Evolutionary conservation across 2,888 invertebrate species (phyloP).

Genomic region (Cremastinae sp.): DNA sequence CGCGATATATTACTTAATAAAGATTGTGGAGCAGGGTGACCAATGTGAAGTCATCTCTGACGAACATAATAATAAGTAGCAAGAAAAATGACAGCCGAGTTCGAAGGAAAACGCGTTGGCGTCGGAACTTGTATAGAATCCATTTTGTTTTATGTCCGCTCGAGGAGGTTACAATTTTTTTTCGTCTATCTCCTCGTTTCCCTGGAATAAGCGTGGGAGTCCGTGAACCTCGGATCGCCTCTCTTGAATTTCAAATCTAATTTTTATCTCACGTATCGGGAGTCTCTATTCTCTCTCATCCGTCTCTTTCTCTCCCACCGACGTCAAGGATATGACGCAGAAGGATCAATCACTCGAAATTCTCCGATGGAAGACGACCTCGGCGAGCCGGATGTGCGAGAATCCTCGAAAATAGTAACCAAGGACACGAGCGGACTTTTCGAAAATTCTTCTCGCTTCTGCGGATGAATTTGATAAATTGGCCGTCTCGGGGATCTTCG

Average conservation of each 20-base stretch:
- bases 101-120: slow-evolving; percentile 38
- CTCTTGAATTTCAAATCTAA: slow-evolving; percentile 28
- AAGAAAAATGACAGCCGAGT: slow-evolving; percentile 26
- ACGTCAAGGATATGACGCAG: slow-evolving; percentile 9
- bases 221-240: slow-evolving; percentile 37
- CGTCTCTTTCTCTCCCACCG: not conserved
- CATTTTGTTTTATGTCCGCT: slow-evolving; percentile 10
- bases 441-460: slow-evolving; percentile 18
- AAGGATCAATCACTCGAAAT: slow-evolving; percentile 41
- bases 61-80: not conserved
- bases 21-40: too few relatives aligned
- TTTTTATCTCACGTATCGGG: not conserved
- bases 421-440: slow-evolving; percentile 38
- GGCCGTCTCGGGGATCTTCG: not conserved
- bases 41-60: too few relatives aligned
- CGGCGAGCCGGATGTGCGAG: slow-evolving; percentile 46
- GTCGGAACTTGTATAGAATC: slow-evolving; percentile 12
- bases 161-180: slow-evolving; percentile 11
- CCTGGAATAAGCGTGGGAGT: slow-evolving; percentile 42
- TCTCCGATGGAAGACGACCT: slow-evolving; percentile 37
- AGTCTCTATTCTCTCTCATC: slow-evolving; percentile 1
- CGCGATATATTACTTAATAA: too few relatives aligned
- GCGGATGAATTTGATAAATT: not conserved
- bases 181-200: not conserved
- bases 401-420: slow-evolving; percentile 49